Evolutionary conservation across 1,140 invertebrate genomes (phyloP).

Genomic region (Zaprionus capensis): DNA sequence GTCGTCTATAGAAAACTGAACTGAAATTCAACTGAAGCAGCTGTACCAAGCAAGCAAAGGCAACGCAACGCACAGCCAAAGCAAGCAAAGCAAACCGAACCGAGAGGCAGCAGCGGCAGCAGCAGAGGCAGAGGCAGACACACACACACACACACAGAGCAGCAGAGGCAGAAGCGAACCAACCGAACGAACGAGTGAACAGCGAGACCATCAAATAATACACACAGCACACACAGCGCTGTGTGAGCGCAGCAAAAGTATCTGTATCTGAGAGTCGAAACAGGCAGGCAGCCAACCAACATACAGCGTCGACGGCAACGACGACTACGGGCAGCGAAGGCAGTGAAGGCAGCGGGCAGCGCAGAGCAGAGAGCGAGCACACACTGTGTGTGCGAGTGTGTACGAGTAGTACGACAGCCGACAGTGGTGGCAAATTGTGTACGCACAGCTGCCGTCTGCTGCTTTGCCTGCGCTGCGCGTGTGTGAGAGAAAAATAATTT

Average conservation of each 20-base stretch:
- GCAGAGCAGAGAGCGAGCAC: slow-evolving; percentile 21
- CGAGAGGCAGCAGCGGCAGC: slow-evolving; percentile 11
- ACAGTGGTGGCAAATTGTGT: slow-evolving; percentile 68
- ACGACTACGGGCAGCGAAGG: slow-evolving; percentile 8
- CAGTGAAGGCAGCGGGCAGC: slow-evolving; percentile 24
- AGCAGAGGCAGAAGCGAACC: slow-evolving; percentile 44
- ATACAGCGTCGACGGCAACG: slow-evolving; percentile 48
- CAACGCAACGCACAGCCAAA: slow-evolving; percentile 38
- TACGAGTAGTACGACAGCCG: slow-evolving; percentile 29
- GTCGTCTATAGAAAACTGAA: slow-evolving; percentile 78
- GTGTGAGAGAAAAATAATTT: slow-evolving; percentile 61
- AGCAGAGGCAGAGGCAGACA: slow-evolving; percentile 13
- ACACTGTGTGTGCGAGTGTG: slow-evolving; percentile 2
- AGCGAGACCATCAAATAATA: slow-evolving; percentile 80
- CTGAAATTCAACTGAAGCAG: slow-evolving; percentile 83
- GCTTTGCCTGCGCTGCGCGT: slow-evolving; percentile 20
- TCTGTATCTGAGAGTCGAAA: slow-evolving; percentile 62
- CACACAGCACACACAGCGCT: slow-evolving; percentile 35
- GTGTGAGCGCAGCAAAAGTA: slow-evolving; percentile 58
- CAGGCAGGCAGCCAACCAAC: slow-evolving; percentile 63
- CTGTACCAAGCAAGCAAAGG: slow-evolving; percentile 67
- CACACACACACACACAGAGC: slow-evolving; percentile 28
- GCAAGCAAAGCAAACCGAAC: slow-evolving; percentile 51
- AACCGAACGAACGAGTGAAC: slow-evolving; percentile 66
- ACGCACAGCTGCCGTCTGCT: slow-evolving; percentile 41